Percentiles rank a stretch among this genome's conserved stretches.
Conservation (phyloP, 1,140 invertebrate species). For the Medauroidea extradentata region DNA sequence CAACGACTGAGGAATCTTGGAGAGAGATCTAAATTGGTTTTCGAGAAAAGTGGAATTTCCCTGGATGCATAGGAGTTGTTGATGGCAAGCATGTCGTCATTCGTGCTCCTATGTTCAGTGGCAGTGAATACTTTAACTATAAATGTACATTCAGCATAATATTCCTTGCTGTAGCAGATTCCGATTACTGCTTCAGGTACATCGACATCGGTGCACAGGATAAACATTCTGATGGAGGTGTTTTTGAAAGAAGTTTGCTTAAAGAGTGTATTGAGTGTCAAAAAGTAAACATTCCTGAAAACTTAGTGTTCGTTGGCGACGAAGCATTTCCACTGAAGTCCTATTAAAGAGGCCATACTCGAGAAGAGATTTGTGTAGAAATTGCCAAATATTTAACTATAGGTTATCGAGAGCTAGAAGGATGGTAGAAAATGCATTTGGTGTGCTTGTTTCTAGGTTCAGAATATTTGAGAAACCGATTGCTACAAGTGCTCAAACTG, state of each 20-base stretch:
- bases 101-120: constrained; percentile 25
- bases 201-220: constrained; percentile 38
- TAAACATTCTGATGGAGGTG: constrained; percentile 33
- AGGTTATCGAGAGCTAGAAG: no score
- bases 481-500: no score
- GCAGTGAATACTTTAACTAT: constrained; percentile 40
- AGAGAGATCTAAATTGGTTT: constrained; percentile 28
- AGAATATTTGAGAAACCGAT: no score
- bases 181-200: constrained; percentile 34
- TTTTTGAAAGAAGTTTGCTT: constrained; percentile 19
- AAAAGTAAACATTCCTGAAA: no score
- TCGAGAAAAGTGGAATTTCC: constrained; percentile 40
- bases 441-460: no score
- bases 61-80: constrained; percentile 41
- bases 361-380: no score
- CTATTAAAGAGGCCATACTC: no score
- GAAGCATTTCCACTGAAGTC: no score
- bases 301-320: no score
- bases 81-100: constrained; percentile 39
- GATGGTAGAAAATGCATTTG: no score
- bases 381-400: no score
- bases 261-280: no score
- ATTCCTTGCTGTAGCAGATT: constrained; percentile 36
- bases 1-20: constrained; percentile 28
- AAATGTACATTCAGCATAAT: constrained; percentile 37